These are phyloP conservation scores for Lampris megalopsis DNA, from an alignment of 2,113 vertebrate species.

Conservation along the genomic window DNA sequence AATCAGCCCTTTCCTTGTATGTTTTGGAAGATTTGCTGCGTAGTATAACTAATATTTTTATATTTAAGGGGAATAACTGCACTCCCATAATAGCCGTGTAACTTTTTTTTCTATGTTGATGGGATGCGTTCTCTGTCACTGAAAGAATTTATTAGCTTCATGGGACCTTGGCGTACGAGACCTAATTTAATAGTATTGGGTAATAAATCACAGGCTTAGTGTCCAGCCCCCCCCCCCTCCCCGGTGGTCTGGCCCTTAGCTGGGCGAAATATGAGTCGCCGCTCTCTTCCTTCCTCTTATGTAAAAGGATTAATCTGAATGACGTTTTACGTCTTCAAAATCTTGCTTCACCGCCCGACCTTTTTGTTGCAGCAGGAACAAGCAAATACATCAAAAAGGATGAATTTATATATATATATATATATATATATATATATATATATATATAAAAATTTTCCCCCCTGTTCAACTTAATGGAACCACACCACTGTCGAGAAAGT, in stretches of 20 bases:
- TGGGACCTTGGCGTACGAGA: conserved; percentile 10
- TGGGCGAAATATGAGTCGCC: conserved; percentile 15
- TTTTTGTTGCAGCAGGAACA: conserved; percentile 23
- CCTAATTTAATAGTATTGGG: conserved; percentile 5
- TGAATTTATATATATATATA: too few species aligned
- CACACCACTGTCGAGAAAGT: conserved; percentile 13
- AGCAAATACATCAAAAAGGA: conserved; percentile 28
- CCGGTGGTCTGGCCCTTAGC: conserved; percentile 30
- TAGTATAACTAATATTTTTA: too few species aligned
- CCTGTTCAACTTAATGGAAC: conserved; percentile 1
- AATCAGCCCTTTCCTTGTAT: too few species aligned
- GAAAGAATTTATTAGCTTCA: conserved; percentile 17
- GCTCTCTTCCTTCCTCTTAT: conserved; percentile 29
- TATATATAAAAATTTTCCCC: too few species aligned
- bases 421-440: too few species aligned
- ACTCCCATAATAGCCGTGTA: too few species aligned
- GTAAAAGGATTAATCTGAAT: conserved; percentile 47
- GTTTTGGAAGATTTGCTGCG: too few species aligned
- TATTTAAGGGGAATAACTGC: too few species aligned
- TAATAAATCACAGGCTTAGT: conserved; percentile 45
- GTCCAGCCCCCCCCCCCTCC: conserved; percentile 26
- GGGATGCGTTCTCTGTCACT: neutral
- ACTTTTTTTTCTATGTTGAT: neutral
- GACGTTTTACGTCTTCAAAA: conserved; percentile 18
- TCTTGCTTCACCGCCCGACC: conserved; percentile 15